Base-by-base conservation (phyloP, 2,113 vertebrate genomes). In the Speoplatyrhinus poulsoni region DNA sequence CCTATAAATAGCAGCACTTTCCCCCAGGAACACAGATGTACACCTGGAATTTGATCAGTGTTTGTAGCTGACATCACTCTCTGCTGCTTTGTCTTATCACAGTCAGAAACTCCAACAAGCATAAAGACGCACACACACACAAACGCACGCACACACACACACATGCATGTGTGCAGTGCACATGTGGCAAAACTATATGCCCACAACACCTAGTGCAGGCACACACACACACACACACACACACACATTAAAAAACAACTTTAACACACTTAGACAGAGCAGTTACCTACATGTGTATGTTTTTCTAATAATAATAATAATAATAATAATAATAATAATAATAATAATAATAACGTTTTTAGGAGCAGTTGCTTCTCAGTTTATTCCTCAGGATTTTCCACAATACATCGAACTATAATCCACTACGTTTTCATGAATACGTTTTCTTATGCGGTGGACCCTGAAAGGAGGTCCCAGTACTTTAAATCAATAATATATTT, bases 1-100 rank as follows among this genome's bases (percentile, higher is more conserved):
- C 26, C 81, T 89, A 86, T 87, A 90, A 87, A 91, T 88, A 90
- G 86, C 66, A 54, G 77, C 71, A 77, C 76, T 70, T 70, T 62
- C 80, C 60, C 76, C 67, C 70, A 68, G 80, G 86, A 87, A 72
- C 81, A 72, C 83, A 83, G 79, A 83, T 83, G 83, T 68, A 85
- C 79, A 76, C 70, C 55, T 60, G 60, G 72, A 57, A 73, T 83
- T 78, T 83, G 88, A 87, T 88, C 75, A 69, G 76, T 85, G 80
- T 70, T 64, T 65, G 58, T 55, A 68, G 67, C 72, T 82, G 82
- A 79, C 84, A 82, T 76, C 69, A 58, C 65, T 76, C 55, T 33
- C 81, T 58, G 70, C 65, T 76, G 71, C 64, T 75, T 81, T 76
- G 71, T 77, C 59, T 76, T 56, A 2, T 60, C 57, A 49, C 48